These are phyloP conservation scores for Oreamnos americanus DNA, from an alignment of 2,113 vertebrate genomes.

Conservation along the genomic window DNA sequence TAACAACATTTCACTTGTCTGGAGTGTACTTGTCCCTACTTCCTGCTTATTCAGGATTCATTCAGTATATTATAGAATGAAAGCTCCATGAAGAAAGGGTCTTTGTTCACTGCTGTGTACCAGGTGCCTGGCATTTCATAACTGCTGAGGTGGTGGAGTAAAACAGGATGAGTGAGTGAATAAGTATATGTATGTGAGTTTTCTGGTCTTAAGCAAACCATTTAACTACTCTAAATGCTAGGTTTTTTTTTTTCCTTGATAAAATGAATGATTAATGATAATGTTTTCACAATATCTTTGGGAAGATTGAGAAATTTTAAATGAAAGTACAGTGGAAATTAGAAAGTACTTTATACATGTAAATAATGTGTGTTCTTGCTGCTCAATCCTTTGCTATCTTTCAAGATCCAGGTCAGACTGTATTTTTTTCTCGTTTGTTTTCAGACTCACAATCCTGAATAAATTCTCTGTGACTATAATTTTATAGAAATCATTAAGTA, in stretches of 20 bases:
- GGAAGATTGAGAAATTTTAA: background rate
- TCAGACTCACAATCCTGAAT: background rate
- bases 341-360: background rate
- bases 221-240: background rate
- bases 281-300: background rate
- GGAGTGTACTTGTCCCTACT: background rate
- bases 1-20: background rate
- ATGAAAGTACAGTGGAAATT: background rate
- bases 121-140: background rate
- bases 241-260: background rate
- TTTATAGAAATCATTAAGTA: background rate
- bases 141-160: background rate
- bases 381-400: background rate
- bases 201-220: background rate
- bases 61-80: background rate
- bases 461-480: background rate
- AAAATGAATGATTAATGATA: background rate
- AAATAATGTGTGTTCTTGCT: background rate
- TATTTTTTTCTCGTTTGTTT: background rate
- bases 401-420: conserved; percentile 6
- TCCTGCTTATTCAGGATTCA: background rate
- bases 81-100: background rate
- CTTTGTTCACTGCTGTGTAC: background rate
- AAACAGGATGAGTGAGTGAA: background rate
- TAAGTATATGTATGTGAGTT: background rate